Base-by-base conservation (phyloP, 1,140 invertebrate species). In the Meloidogyne hapla region DNA sequence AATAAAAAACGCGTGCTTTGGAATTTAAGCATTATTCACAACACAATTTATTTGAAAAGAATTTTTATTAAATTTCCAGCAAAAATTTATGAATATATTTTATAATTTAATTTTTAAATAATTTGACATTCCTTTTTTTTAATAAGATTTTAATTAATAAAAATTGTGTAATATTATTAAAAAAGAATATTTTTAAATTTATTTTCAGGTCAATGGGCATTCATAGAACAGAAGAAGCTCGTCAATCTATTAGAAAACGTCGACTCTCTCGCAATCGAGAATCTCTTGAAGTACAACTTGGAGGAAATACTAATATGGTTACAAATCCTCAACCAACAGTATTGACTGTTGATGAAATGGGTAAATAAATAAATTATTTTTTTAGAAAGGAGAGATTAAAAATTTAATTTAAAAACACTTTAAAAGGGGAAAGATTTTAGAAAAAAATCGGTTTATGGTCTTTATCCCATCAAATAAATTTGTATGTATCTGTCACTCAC, bases 321-420 rank as follows among this genome's bases (percentile, higher is more conserved):
- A 48, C 45, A 56, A 56, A 56, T 56, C 13, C 25, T 5, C 21
- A 45, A 33, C 13, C 56, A 28, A 18, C n/a, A 13, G 28, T 15
- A n/a, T 63, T 67, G 72, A 75, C n/a, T 73, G 23, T 77, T 38
- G 75, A 77, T 28, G 74, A 77, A 65, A 62, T 77, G 61, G 71
- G 77, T 78, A 38, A n/a, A 28, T 28, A 62, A 8, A 42, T 48
- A 2, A n/a, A n/a, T n/a, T 56, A 56, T n/a, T 56, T n/a, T n/a
- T n/a, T 45, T 45, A 45, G 13, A 2, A 56, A 56, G 2, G 3
- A 56, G n/a, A n/a, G n/a, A 48, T 18, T 48, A 33, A 33, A 33
- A 33, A n/a, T n/a, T n/a, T n/a, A n/a, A n/a, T n/a, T n/a, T n/a
- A n/a, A n/a, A n/a, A n/a, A n/a, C n/a, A n/a, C n/a, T n/a, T n/a